Percentiles rank a stretch among this genome's conserved stretches.
Evolutionary conservation across 1,140 invertebrate genomes (phyloP).

Genomic region (Ruditapes philippinarum): DNA sequence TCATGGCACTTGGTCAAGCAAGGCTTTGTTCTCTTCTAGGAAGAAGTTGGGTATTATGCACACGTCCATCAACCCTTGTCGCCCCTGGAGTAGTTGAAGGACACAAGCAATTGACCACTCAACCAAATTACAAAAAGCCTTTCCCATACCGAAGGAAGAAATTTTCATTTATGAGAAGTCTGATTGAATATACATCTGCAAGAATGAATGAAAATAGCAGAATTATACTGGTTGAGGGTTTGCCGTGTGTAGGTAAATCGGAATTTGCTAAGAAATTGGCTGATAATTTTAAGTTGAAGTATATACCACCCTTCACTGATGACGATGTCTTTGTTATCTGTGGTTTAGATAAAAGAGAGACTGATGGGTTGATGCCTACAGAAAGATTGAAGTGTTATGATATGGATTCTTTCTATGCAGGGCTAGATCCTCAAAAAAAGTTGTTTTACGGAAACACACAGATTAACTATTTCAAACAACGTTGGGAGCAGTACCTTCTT

Average conservation of each 20-base stretch:
- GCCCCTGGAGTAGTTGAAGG: conserved; percentile 36
- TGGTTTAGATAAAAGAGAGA: conserved; percentile 75
- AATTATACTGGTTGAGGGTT: conserved; percentile 81
- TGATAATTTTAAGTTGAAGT: conserved; percentile 79
- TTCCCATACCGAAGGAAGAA: conserved; percentile 15
- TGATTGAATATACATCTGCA: conserved; percentile 31
- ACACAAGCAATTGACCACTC: conserved; percentile 32
- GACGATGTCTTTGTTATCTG: conserved; percentile 63
- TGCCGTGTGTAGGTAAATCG: conserved; percentile 77
- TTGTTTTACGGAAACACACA: conserved; percentile 74
- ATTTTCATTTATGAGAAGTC: neutral
- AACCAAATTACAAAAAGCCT: conserved; percentile 51
- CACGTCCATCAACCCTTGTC: conserved; percentile 3
- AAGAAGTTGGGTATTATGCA: neutral
- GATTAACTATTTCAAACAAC: conserved; percentile 68
- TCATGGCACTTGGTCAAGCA: conserved; percentile 39
- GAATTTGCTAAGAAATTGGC: conserved; percentile 80
- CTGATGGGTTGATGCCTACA: conserved; percentile 75
- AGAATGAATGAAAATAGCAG: conserved; percentile 81
- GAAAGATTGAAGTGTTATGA: conserved; percentile 71
- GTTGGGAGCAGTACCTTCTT: conserved; percentile 74
- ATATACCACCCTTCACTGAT: conserved; percentile 72
- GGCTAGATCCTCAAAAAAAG: conserved; percentile 71
- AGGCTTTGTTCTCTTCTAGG: neutral
- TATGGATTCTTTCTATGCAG: conserved; percentile 76